A percentile compares a stretch with the other conserved stretches of the same genome.
Evolutionary conservation across 2,888 invertebrate genomes (phyloP).

Genomic region (Hydriomena furcata): DNA sequence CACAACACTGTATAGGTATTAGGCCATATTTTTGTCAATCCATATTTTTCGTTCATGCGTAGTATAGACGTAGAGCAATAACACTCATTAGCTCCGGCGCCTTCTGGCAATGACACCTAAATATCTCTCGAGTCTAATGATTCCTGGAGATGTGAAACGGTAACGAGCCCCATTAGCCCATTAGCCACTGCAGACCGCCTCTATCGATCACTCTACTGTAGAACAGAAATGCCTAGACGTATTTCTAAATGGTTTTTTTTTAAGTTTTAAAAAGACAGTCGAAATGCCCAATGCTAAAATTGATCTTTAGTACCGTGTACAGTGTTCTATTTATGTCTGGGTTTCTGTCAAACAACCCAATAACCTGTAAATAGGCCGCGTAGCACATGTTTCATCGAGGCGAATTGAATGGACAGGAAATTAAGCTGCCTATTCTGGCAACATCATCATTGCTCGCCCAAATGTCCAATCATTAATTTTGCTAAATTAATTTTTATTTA

Average conservation of each 20-base stretch:
- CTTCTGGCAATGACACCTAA: constrained; percentile 3
- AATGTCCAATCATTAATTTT: constrained; percentile 20
- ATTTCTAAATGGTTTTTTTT: too few species aligned
- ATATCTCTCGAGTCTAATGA: constrained; percentile 3
- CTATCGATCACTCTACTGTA: constrained; percentile 15
- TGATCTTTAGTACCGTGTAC: too few species aligned
- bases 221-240: constrained; percentile 3
- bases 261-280: too few species aligned
- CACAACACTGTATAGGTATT: too few species aligned
- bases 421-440: constrained; percentile 40
- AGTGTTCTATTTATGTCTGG: too few species aligned
- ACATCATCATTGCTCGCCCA: constrained; percentile 27
- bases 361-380: not conserved
- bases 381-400: not conserved
- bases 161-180: constrained; percentile 11
- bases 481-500: too few species aligned
- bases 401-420: constrained; percentile 42
- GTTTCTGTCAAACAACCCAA: not conserved
- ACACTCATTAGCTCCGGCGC: not conserved
- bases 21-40: too few species aligned
- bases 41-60: too few species aligned
- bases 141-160: constrained; percentile 2
- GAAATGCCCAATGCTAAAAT: too few species aligned
- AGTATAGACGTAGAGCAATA: not conserved
- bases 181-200: constrained; percentile 2